Base-by-base conservation (phyloP, 2,797 vertebrate species). In the Discoglossus pictus region DNA sequence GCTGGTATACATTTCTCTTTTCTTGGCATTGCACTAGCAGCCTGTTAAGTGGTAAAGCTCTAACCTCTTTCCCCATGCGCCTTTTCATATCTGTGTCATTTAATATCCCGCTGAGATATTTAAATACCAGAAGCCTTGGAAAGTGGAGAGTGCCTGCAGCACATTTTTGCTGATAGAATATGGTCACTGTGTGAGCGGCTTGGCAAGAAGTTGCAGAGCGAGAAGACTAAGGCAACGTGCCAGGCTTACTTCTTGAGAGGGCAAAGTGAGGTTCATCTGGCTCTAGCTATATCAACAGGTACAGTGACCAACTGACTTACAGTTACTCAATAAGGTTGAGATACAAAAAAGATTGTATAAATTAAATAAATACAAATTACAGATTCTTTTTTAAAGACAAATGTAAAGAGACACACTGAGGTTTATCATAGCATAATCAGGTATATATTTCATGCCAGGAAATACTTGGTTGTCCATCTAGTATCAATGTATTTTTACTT, bases 171-270 rank as follows among this genome's bases (percentile, higher is more conserved):
- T 46, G 52, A 44, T 62, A 15, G 21, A 17, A 60, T 42, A 44
- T 27, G 31, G 36, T 40, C 60, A 63, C 20, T 47, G 31, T 38
- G 43, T 31, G 52, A 39, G 39, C 42, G 18, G 42, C 43, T 27
- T 56, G 52, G 52, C 52, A 38, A 18, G 4, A 20, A n/a, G 15
- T 18, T 50, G 24, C 53, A 27, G 23, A 13, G 39, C 55, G 34
- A 13, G 20, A 10, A 24, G 31, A 43, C 17, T 46, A 48, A 40
- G 53, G 64, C 52, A 66, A 11, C 7, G 2, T 39, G 64, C 64
- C 43, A 66, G 31, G 11, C 43, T 63, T 43, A 58, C 25, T 58
- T 48, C 53, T 56, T 66, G 15, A 58, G 12, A 47, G 16, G 21
- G 51, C 51, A 55, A 55, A 24, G 43, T 58, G 39, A 46, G 18